Percentiles rank a stretch among this genome's conserved stretches.
These are phyloP conservation scores for Coccyzus lansbergi DNA, from an alignment of 2,797 vertebrate genomes.

Conservation along the genomic window DNA sequence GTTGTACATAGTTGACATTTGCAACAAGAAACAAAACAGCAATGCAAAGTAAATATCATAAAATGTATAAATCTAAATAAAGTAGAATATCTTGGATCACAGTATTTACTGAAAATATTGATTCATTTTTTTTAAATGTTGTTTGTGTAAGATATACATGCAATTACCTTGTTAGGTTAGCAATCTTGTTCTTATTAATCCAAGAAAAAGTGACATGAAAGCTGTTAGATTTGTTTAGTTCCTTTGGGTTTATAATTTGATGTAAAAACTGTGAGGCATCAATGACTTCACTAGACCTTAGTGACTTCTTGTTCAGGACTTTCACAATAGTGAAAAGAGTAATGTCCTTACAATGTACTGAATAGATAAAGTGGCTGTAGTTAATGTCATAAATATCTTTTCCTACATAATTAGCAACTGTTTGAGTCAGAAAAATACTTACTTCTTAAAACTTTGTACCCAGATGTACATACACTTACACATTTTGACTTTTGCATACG, in stretches of 20 bases:
- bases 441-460: neutral
- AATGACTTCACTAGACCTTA: neutral
- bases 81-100: neutral
- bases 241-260: conserved; percentile 1
- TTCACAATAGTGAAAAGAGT: neutral
- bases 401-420: neutral
- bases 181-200: conserved; percentile 27
- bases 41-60: conserved; percentile 16
- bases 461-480: neutral
- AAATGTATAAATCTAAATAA: conserved; percentile 35
- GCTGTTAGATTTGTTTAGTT: conserved; percentile 1
- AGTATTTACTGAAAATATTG: conserved; percentile 48
- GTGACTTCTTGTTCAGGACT: neutral
- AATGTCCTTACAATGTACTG: neutral
- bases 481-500: neutral
- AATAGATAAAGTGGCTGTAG: neutral
- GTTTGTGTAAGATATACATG: neutral
- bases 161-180: neutral
- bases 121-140: conserved; percentile 25
- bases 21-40: conserved; percentile 41
- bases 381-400: neutral
- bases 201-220: conserved; percentile 22
- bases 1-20: conserved; percentile 48
- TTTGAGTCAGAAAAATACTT: neutral
- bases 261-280: neutral